A percentile compares a stretch with the other conserved stretches of the same genome.
phyloP scores from a whole-genome alignment of 1,140 invertebrate genomes.

The Ostrea denselamellosa region DNA sequence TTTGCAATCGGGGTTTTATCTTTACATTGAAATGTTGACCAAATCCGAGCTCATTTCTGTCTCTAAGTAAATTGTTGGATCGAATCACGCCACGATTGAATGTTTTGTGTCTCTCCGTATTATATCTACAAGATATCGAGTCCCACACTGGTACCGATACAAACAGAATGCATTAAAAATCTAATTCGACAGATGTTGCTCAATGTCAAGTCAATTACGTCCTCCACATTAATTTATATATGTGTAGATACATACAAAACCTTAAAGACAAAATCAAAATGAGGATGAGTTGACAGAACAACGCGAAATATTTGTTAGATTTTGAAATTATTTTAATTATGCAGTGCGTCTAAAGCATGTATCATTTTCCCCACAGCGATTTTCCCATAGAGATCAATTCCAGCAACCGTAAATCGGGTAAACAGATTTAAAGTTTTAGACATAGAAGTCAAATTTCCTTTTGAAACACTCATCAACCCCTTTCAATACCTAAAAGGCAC shows the following conservation, averaged over 20 bases:
- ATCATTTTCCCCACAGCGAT: neutral
- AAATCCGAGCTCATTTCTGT: conserved; percentile 35
- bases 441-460: neutral
- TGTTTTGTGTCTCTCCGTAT: neutral
- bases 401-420: neutral
- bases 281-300: neutral
- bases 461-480: neutral
- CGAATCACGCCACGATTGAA: conserved; percentile 24
- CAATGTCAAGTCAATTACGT: conserved; percentile 8
- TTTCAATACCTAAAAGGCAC: no score
- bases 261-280: neutral
- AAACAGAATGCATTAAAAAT: neutral
- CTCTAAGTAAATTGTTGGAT: conserved; percentile 32
- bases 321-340: neutral
- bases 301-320: neutral
- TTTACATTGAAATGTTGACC: conserved; percentile 33
- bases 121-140: neutral
- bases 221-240: neutral
- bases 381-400: neutral
- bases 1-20: conserved; percentile 35
- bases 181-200: conserved; percentile 4
- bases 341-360: neutral
- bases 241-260: neutral
- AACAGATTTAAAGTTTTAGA: neutral
- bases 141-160: neutral